Evolutionary conservation across 2,888 invertebrate species (phyloP), one percentile per base, ranked within the genome.

Genomic region (Empis stercorea): DNA sequence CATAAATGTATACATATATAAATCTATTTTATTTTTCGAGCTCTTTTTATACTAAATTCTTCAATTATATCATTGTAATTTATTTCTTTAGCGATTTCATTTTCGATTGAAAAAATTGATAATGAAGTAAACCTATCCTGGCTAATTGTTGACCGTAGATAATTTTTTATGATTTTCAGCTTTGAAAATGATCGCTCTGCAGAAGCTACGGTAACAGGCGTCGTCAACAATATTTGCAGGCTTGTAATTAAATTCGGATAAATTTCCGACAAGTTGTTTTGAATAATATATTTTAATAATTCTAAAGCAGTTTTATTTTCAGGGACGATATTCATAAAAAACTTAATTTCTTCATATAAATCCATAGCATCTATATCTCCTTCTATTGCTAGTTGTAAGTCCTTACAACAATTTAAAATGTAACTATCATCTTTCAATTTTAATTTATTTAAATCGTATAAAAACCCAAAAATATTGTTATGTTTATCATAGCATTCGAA

Each of bases 21-120:
- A 30, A 42, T 16, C 14, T 42, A 42, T 36, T 44, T 53, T 42
- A 58, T 53, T 57, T 56, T 57, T 54, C 54, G 51, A 44, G 52
- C 55, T 48, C 56, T 56, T 53, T 48, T 55, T 42, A 52, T 47
- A 30, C 54, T 55, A 48, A 56, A 58, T 45, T 55, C 54, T 52
- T 54, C 51, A 49, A 59, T 58, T 46, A 55, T 46, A 48, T 48
- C 47, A 48, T 51, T 47, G 52, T 56, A 55, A 48, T 56, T 53
- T 13, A 55, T 48, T 45, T 52, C 52, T 53, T 53, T 51, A 20
- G 55, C 57, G 47, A 59, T 53, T 51, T 58, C 52, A 50, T 57
- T 56, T 56, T 59, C 54, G 46, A 58, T 59, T 48, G 59, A 58
- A 51, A 59, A 53, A 49, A 48, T 56, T 51, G 57, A 51, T 46